Percentiles rank a stretch among this genome's conserved stretches.
Conservation (phyloP, 2,888 invertebrate species). For the Tachystola acroxantha region DNA sequence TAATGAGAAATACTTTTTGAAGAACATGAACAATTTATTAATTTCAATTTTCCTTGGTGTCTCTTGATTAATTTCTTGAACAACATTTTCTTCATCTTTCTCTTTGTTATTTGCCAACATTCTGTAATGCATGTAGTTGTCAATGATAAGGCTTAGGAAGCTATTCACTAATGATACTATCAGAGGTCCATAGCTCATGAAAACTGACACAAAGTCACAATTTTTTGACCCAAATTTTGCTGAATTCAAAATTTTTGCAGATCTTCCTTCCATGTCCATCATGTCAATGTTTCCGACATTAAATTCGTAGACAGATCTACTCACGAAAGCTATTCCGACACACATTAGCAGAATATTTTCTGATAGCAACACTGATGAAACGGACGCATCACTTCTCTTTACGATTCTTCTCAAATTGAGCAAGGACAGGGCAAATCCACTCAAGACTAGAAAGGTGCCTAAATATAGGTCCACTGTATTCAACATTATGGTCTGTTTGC, state of each 20-base stretch:
- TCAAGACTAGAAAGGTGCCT: constrained; percentile 52
- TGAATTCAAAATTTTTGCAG: constrained; percentile 19
- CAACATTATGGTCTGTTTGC: constrained; percentile 37
- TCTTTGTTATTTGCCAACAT: constrained; percentile 42
- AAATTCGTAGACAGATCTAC: constrained; percentile 38
- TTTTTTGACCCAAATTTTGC: constrained; percentile 20
- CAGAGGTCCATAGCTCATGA: constrained; percentile 58
- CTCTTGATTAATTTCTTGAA: constrained; percentile 34
- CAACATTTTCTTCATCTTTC: constrained; percentile 44
- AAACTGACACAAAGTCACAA: constrained; percentile 44
- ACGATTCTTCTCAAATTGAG: constrained; percentile 52
- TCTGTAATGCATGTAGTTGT: constrained; percentile 65
- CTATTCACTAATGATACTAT: constrained; percentile 63
- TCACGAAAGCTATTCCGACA: constrained; percentile 56
- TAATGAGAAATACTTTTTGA: constrained; percentile 47
- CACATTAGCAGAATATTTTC: constrained; percentile 60
- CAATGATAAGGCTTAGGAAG: constrained; percentile 57
- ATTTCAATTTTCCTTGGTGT: constrained; percentile 15
- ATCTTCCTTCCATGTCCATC: constrained; percentile 38
- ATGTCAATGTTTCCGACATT: constrained; percentile 35
- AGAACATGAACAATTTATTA: constrained; percentile 27
- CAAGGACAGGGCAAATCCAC: constrained; percentile 54
- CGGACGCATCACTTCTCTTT: constrained; percentile 31
- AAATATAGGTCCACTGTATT: constrained; percentile 50
- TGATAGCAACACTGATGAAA: constrained; percentile 51